These are phyloP conservation scores for Charadrius vociferus DNA, from an alignment of 2,113 vertebrate species.

Conservation along the genomic window DNA sequence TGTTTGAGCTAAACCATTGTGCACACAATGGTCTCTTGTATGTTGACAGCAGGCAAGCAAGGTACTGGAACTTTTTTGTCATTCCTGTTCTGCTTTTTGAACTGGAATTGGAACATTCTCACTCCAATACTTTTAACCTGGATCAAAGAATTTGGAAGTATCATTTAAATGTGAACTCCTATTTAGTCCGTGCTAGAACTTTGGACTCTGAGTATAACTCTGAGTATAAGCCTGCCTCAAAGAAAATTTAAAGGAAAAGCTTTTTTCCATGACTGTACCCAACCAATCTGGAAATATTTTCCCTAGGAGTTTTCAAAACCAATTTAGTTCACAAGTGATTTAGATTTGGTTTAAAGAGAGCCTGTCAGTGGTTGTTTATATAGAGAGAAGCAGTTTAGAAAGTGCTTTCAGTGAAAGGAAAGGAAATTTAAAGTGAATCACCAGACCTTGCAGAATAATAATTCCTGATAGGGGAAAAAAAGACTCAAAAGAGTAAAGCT, in stretches of 20 bases:
- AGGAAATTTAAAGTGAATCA: slow-evolving; percentile 49
- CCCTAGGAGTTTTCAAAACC: background rate
- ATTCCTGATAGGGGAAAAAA: background rate
- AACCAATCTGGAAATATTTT: background rate
- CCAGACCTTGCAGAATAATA: slow-evolving; percentile 54
- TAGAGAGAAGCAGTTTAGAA: slow-evolving; percentile 59
- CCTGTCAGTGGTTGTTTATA: slow-evolving; percentile 30
- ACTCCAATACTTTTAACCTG: background rate
- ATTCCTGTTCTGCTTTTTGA: background rate
- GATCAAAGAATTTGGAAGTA: background rate
- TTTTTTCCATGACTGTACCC: background rate
- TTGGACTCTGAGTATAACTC: background rate
- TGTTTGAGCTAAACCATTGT: background rate
- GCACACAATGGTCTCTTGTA: background rate
- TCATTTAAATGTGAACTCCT: background rate
- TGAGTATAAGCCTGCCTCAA: background rate
- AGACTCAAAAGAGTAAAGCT: slow-evolving; percentile 53
- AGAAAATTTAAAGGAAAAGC: background rate
- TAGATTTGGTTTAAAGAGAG: background rate
- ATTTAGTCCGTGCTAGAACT: background rate
- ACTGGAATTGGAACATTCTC: background rate
- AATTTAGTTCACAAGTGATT: background rate
- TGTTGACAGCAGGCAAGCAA: background rate
- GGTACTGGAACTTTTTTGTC: background rate
- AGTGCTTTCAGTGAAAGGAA: slow-evolving; percentile 56